Percentiles rank a stretch among this genome's conserved stretches.
Evolutionary conservation across 1,140 invertebrate genomes (phyloP).

Genomic region (Potamilus streckersoni): DNA sequence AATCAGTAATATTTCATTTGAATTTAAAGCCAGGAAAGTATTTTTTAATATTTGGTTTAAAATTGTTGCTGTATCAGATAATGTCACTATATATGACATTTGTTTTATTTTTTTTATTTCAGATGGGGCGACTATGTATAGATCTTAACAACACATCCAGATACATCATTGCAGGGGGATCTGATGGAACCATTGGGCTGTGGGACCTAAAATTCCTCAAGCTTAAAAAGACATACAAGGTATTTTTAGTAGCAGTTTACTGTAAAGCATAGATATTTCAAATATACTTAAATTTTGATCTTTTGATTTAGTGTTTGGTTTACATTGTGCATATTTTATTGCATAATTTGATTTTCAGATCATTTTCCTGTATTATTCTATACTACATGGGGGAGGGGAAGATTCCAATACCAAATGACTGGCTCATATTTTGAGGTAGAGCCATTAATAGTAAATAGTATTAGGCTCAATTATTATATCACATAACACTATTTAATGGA

Average conservation of each 20-base stretch:
- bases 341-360: too few species aligned
- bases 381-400: too few species aligned
- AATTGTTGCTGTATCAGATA: neutral
- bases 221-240: conserved; percentile 61
- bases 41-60: neutral
- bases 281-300: too few species aligned
- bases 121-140: conserved; percentile 54
- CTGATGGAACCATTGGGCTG: conserved; percentile 48
- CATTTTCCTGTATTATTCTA: too few species aligned
- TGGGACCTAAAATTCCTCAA: conserved; percentile 62
- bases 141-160: conserved; percentile 58
- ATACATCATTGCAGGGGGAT: conserved; percentile 55
- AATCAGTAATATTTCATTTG: neutral
- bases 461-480: too few species aligned
- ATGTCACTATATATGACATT: neutral
- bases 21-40: neutral
- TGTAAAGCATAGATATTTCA: too few species aligned
- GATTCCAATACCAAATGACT: too few species aligned
- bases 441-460: too few species aligned
- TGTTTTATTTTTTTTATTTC: conserved; percentile 35
- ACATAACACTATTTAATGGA: too few species aligned
- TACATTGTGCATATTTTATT: too few species aligned
- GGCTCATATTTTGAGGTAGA: too few species aligned
- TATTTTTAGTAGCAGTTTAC: conserved; percentile 15
- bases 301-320: too few species aligned